Evolutionary conservation across 2,113 vertebrate species (phyloP), one percentile per base, ranked within the genome.

Genomic region (Paraplagusia blochii): DNA sequence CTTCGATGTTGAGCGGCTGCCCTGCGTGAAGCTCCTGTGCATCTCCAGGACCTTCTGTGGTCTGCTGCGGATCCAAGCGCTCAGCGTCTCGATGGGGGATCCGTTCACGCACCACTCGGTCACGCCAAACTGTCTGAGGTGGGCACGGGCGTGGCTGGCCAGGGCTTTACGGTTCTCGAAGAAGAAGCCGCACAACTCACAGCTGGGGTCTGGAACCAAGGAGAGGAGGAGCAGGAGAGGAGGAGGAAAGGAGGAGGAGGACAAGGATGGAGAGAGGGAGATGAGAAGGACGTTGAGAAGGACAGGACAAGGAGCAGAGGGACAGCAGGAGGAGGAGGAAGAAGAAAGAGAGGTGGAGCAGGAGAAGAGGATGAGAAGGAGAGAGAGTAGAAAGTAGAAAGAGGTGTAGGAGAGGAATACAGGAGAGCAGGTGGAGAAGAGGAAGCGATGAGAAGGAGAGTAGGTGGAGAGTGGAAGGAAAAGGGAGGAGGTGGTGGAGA

Each of bases 41-140:
- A 95, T 93, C 63, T 95, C 94, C 36, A 94, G 87, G 46, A 90
- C 90, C 76, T 95, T 97, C 57, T 97, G 94, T 0, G 95, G 95
- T 3, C 93, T 85, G 77, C 95, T 95, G 44, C 93, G 94, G 80
- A 98, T 98, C 96, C 95, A 97, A 46, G 97, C 95, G n/a, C 95
- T 93, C 15, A 98, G 91, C 0, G 96, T 98, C 90, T 97, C 95
- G 2, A 98, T 98, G n/a, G 96, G 96, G 0, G 95, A 97, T 9
- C 96, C 96, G 4, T 98, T 98, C 1, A 98, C 96, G 7, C 94
- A 96, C 96, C 96, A 98, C 60, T 98, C 95, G 0, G 95, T 98
- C 85, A 98, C 95, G 0, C 96, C 95, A 3, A 98, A 98, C 69
- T 98, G 96, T n/a, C 95, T 83, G 53, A 98, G 92, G 74, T 98